phyloP scores from a whole-genome alignment of 2,888 invertebrate species.

The Barypeithes pellucidus region DNA sequence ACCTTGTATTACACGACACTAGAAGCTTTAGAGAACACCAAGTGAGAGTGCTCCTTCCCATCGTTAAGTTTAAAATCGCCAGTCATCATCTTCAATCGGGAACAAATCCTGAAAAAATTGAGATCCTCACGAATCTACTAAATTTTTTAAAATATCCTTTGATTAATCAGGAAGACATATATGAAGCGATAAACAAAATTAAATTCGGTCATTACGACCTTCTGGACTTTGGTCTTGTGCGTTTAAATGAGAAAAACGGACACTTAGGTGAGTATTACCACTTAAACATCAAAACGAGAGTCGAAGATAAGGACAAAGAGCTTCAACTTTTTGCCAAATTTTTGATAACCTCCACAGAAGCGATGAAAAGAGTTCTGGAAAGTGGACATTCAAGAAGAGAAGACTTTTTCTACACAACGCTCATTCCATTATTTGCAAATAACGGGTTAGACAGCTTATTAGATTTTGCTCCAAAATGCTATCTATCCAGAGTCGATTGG shows the following conservation, averaged over 20 bases:
- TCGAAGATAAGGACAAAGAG: not conserved
- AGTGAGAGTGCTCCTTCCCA: not conserved
- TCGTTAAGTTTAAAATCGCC: not conserved
- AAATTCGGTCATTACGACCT: constrained; percentile 55
- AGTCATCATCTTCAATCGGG: not conserved
- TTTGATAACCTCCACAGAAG: constrained; percentile 3
- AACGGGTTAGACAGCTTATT: constrained; percentile 56
- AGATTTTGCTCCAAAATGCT: constrained; percentile 64
- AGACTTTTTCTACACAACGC: constrained; percentile 66
- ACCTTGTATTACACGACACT: not conserved
- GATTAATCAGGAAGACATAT: constrained; percentile 59
- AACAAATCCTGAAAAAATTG: not conserved
- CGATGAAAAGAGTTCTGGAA: constrained; percentile 10
- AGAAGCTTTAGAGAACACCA: not conserved
- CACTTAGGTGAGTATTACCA: constrained; percentile 62
- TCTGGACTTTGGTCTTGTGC: constrained; percentile 50
- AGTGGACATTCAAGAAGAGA: constrained; percentile 55
- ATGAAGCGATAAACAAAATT: constrained; percentile 58
- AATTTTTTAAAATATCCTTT: constrained; percentile 39
- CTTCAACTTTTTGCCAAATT: constrained; percentile 36
- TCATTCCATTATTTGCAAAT: constrained; percentile 66
- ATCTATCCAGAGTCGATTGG: constrained; percentile 62
- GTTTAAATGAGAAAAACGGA: constrained; percentile 57
- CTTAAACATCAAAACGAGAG: constrained; percentile 51
- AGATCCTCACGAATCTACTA: constrained; percentile 23